Base-by-base conservation (phyloP, 2,797 vertebrate genomes). In the Rhinichthys osculus region DNA sequence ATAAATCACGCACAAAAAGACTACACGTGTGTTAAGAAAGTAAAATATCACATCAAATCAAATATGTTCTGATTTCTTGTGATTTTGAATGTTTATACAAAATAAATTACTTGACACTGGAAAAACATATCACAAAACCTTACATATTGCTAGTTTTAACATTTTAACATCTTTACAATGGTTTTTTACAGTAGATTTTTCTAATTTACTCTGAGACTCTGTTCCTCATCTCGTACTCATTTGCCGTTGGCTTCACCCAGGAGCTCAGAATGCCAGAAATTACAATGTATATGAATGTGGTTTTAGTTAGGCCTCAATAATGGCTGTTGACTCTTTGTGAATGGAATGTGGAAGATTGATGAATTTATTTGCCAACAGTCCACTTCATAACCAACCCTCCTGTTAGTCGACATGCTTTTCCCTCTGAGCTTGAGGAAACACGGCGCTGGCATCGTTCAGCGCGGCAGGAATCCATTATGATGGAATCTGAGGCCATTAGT, bases 281-380 rank as follows among this genome's bases (percentile, higher is more conserved):
- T 47, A 82, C 27, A 80, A 87, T 82, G 74, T 90, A 16, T 50
- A 72, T 89, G 92, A 92, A 92, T 92, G 91, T 87, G 88, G 91
- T 92, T 87, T 92, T 90, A 54, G 88, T 93, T 92, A 92, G 88
- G 84, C 52, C 89, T 91, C 90, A 87, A 91, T 94, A 88, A 92
- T 91, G 88, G 88, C 88, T 87, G 89, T 94, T 92, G 87, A 90
- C 82, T 93, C 93, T 93, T 92, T 92, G 92, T 93, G 88, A 92
- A 73, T 79, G 83, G 83, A 92, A 91, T 93, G 92, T 92, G 90
- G 89, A 89, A 87, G 90, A 87, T 88, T 89, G 90, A 91, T 91
- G 89, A 77, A 92, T 94, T 94, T 94, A 92, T 93, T 95, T 85
- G 70, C 57, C 42, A 93, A 82, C 59, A 74, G 47, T n/a, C 44